Conservation (phyloP, 2,888 invertebrate species). For the Rhorus exstirpatorius region DNA sequence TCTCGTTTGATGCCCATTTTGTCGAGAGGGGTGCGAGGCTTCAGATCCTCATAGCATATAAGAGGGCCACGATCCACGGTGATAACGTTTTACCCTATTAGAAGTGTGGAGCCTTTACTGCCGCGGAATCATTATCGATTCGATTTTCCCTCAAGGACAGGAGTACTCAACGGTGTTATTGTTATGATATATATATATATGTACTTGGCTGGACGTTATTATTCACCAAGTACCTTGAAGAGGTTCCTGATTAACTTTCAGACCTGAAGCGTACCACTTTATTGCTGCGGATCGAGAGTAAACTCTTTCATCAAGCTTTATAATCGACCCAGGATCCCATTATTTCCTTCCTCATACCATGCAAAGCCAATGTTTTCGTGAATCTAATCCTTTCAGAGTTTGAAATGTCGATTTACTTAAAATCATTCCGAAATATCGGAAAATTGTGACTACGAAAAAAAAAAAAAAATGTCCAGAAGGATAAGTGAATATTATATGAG, state of each 20-base stretch:
- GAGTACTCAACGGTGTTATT: conserved; percentile 38
- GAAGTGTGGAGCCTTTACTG: conserved; percentile 1
- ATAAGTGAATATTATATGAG: no score
- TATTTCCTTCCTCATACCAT: neutral
- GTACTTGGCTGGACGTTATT: conserved; percentile 17
- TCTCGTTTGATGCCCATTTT: conserved; percentile 60
- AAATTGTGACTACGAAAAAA: neutral
- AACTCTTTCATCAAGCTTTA: no score
- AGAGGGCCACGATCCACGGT: conserved; percentile 1
- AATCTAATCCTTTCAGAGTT: neutral
- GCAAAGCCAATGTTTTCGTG: neutral
- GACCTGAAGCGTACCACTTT: conserved; percentile 21
- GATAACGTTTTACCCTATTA: conserved; percentile 43
- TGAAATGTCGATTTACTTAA: conserved; percentile 7
- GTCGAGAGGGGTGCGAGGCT: conserved; percentile 34
- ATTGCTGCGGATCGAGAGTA: conserved; percentile 1
- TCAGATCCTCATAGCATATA: neutral
- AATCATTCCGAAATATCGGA: neutral
- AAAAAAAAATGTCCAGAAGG: no score
- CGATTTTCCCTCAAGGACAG: conserved; percentile 54
- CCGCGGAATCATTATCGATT: conserved; percentile 60
- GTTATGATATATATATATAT: neutral
- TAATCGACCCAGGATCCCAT: no score
- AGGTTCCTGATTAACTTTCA: conserved; percentile 37
- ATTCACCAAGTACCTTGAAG: conserved; percentile 29